Evolutionary conservation across 2,888 invertebrate species (phyloP), one percentile per base, ranked within the genome.

Genomic region (Palloptera scutellata): DNA sequence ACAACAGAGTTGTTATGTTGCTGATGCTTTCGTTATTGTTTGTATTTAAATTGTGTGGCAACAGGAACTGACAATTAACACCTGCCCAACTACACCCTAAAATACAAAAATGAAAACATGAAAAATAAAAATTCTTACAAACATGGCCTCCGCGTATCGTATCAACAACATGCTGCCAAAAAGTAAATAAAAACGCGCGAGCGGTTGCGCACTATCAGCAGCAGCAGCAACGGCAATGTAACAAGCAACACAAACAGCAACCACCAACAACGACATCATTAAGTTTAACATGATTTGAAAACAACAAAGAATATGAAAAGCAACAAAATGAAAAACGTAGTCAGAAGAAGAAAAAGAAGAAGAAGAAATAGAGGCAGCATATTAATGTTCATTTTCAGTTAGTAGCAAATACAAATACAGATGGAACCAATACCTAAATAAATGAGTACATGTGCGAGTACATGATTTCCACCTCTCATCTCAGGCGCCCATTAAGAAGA

Each of bases 61-160:
- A 30, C 52, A 59, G 64, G 64, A 70, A 70, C 71, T 70, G 67
- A 68, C 74, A 75, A 75, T 78, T 79, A 78, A 79, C 79, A 79
- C 79, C 79, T 78, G 78, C 75, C 72, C 69, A 19, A 15, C 8
- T 17, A 19, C 41, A 30, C 30, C 30, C 30, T 30, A 30, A 30
- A 30, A 30, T 30, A 30, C 30, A 30, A 30, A 30, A 30, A 30
- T 43, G 40, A 45, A 51, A 66, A 54, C 41, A 19, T 41, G 61
- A 30, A 13, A n/a, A 30, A 40, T 30, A 30, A 30, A 30, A 30
- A 4, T 30, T 30, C 6, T 30, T 4, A 30, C 30, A 30, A 30
- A 30, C 30, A 30, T 30, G 30, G 30, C 30, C 30, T 30, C 30
- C 30, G 30, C 6, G 6, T 30, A 30, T 30, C 30, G 6, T 6